Conservation (phyloP, 2,888 invertebrate genomes). For the Rotaria socialis region DNA sequence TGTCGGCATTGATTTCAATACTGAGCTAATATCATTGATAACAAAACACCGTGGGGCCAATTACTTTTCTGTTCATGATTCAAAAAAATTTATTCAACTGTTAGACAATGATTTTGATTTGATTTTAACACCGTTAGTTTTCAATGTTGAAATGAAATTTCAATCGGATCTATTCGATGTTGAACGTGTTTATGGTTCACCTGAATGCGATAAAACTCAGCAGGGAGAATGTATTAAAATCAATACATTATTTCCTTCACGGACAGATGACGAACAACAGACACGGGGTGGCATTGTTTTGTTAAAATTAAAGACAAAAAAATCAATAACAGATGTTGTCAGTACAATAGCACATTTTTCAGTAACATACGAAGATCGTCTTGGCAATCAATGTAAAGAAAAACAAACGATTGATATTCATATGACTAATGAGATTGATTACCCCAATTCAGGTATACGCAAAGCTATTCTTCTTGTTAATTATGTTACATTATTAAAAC, state of each 20-base stretch:
- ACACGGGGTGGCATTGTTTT: slow-evolving; percentile 22
- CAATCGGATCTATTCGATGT: slow-evolving; percentile 17
- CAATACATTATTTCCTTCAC: slow-evolving; percentile 22
- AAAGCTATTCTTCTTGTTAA: too few relatives aligned
- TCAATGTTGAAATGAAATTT: slow-evolving; percentile 20
- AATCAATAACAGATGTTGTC: background rate
- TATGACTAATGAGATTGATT: too few relatives aligned
- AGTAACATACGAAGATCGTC: too few relatives aligned
- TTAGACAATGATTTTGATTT: slow-evolving; percentile 1
- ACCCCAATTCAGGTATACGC: too few relatives aligned
- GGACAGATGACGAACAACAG: background rate
- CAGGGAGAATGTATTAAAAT: background rate
- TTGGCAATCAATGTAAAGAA: too few relatives aligned
- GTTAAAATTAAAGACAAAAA: background rate
- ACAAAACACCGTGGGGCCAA: background rate
- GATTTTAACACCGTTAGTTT: slow-evolving; percentile 6
- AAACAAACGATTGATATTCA: too few relatives aligned
- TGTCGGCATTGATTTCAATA: background rate
- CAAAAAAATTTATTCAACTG: background rate
- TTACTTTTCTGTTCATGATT: slow-evolving; percentile 22
- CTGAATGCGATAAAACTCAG: background rate
- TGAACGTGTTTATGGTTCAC: slow-evolving; percentile 18
- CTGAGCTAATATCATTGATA: background rate
- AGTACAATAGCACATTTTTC: background rate
- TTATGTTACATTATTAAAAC: too few relatives aligned